Base-by-base conservation (phyloP, 2,797 vertebrate species). In the Pachyuromys duprasi region DNA sequence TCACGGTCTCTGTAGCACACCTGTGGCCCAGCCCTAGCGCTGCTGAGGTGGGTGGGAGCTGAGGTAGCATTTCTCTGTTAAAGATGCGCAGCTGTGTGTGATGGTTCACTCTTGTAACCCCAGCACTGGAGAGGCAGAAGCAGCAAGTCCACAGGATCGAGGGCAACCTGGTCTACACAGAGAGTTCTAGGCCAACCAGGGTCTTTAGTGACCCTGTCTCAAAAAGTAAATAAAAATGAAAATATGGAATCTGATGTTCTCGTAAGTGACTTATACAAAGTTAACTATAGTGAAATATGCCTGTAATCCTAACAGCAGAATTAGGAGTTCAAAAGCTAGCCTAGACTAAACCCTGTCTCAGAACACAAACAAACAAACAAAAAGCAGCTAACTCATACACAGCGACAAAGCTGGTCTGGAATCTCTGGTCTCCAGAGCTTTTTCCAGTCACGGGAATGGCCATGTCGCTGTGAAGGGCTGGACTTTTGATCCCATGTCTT, bases 401-500 rank as follows among this genome's bases (percentile, higher is more conserved):
- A 93, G 70, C 45, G 69, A 90, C 86, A 76, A 31, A 57, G 87
- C 45, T 49, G 49, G 60, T 22, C 84, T 67, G 70, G 49, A 70
- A 33, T 60, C 82, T 70, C 0, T 70, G 24, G 42, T 13, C 57
- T 62, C 62, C 67, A 42, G 49, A 53, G 70, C 24, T 39, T 80
- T 75, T 88, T 53, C 75, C 67, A 12, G 80, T 42, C 55, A 0
- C 39, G 22, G 7, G 24, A 42, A 28, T 31, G 86, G 17, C 39
- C 60, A 0, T n/a, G 13, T 9, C 33, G 2, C 31, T 57, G 20
- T 69, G 53, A 31, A 15, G 9, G 36, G 53, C 45, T 17, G 74
- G 55, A 24, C 78, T 26, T 42, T 42, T 42, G 93, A 90, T 69
- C 60, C 49, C 53, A 57, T 91, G 36, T 93, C 81, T 92, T 95